Percentiles rank a stretch among this genome's conserved stretches.
Evolutionary conservation across 1,140 invertebrate genomes (phyloP).

Genomic region (Zaprionus gabonicus): DNA sequence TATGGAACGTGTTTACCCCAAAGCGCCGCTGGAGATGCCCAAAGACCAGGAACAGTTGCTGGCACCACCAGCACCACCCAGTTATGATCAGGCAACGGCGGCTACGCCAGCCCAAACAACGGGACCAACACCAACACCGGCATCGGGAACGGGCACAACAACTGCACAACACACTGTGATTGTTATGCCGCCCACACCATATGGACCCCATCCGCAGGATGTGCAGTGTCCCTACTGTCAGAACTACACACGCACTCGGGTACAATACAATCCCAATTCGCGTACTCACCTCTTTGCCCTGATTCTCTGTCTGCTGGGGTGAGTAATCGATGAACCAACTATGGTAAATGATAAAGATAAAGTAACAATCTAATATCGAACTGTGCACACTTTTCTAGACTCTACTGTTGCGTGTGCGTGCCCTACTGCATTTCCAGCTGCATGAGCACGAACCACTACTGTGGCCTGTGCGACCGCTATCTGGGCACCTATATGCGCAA

Average conservation of each 20-base stretch:
- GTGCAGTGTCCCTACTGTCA: constrained; percentile 86
- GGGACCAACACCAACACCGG: constrained; percentile 2
- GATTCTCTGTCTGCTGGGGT: constrained; percentile 86
- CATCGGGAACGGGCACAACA: neutral
- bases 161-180: constrained; percentile 63
- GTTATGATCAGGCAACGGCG: constrained; percentile 69
- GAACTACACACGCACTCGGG: constrained; percentile 84
- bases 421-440: constrained; percentile 89
- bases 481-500: constrained; percentile 86
- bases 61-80: constrained; percentile 58
- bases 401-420: constrained; percentile 87
- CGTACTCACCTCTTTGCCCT: constrained; percentile 88
- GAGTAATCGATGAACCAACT: constrained; percentile 54
- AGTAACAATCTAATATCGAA: neutral
- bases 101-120: constrained; percentile 52
- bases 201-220: constrained; percentile 85
- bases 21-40: constrained; percentile 53
- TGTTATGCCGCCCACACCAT: constrained; percentile 55
- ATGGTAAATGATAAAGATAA: neutral
- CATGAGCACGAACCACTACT: constrained; percentile 88
- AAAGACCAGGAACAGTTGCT: constrained; percentile 56
- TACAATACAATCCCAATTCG: constrained; percentile 85
- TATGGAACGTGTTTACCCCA: constrained; percentile 67
- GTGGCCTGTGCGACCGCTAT: constrained; percentile 87
- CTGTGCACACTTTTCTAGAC: constrained; percentile 84